Percentiles rank a stretch among this genome's conserved stretches.
These are phyloP conservation scores for Callithrix jacchus DNA, from an alignment of 2,113 vertebrate genomes.

Conservation along the genomic window DNA sequence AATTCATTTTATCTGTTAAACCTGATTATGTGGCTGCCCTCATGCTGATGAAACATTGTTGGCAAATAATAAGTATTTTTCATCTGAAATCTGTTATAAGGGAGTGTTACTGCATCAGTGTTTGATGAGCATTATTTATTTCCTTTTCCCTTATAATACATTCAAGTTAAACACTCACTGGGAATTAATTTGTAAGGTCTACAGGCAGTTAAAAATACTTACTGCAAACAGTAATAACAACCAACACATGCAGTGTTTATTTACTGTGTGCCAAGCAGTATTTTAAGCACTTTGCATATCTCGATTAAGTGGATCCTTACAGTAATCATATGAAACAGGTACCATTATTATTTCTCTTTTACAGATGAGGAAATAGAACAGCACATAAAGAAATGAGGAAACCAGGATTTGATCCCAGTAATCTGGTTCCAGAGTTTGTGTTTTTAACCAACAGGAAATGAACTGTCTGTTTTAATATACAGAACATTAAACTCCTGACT, in stretches of 20 bases:
- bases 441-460: background rate
- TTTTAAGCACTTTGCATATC: background rate
- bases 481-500: background rate
- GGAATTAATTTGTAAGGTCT: background rate
- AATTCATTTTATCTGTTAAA: slow-evolving; percentile 6
- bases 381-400: background rate
- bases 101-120: background rate
- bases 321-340: background rate
- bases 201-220: background rate
- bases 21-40: slow-evolving; percentile 1
- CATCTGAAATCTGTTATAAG: background rate
- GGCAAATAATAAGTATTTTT: background rate
- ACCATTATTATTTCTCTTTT: background rate
- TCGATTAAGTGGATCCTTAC: background rate
- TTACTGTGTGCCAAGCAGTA: background rate
- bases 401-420: background rate
- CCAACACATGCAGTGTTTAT: background rate
- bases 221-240: background rate
- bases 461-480: background rate
- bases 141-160: background rate
- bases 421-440: background rate
- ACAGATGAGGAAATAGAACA: background rate
- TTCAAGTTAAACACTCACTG: background rate
- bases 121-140: background rate
- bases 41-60: background rate